These are phyloP conservation scores for Helleia helle DNA, from an alignment of 2,888 invertebrate genomes.

Conservation along the genomic window DNA sequence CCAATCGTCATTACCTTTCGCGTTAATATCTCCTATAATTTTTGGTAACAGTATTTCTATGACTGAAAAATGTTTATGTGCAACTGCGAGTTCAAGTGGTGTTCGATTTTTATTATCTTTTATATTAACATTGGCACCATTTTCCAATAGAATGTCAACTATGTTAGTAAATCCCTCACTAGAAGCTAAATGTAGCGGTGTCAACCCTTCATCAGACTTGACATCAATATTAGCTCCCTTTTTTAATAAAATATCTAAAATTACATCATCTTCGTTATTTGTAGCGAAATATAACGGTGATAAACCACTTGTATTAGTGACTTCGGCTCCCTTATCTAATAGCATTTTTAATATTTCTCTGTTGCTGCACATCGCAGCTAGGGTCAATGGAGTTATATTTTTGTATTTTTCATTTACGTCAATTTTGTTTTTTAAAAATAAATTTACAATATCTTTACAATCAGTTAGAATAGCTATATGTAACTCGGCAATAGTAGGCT, in stretches of 20 bases:
- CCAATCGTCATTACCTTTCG: slow-evolving; percentile 5
- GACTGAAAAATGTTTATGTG: neutral
- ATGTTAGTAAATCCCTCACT: neutral
- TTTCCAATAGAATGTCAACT: neutral
- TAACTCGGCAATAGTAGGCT: neutral
- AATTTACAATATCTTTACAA: neutral
- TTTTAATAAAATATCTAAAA: neutral
- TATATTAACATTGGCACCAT: neutral
- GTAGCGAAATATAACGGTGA: slow-evolving; percentile 1
- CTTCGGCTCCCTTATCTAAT: neutral
- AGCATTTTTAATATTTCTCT: neutral
- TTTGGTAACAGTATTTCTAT: neutral
- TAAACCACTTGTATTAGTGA: neutral
- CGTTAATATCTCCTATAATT: neutral
- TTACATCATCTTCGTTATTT: neutral
- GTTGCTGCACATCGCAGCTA: neutral
- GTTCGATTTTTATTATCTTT: slow-evolving; percentile 2
- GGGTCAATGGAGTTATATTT: neutral
- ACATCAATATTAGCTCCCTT: neutral
- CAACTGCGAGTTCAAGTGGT: neutral
- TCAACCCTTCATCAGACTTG: neutral
- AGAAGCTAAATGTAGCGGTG: slow-evolving; percentile 1
- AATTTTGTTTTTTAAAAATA: neutral
- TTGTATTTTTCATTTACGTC: neutral
- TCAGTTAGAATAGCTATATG: neutral